A percentile compares a stretch with the other conserved stretches of the same genome.
phyloP scores from a whole-genome alignment of 2,113 vertebrate genomes.

The Microcebus lehilahytsara region DNA sequence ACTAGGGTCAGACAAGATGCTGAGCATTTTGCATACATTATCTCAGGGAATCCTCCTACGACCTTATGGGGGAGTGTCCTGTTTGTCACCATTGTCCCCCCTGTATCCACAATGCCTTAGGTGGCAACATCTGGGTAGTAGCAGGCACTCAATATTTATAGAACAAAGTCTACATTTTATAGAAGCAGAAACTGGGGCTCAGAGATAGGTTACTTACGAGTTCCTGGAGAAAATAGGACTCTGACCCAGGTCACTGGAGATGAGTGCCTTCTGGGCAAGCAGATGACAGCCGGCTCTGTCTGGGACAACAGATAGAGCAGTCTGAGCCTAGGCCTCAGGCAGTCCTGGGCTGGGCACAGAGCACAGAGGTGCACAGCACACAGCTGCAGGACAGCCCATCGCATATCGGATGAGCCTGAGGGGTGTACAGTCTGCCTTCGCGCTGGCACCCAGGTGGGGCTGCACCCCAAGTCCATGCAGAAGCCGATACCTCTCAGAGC shows the following conservation, averaged over 20 bases:
- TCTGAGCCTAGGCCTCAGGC: neutral
- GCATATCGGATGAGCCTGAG: neutral
- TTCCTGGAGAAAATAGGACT: neutral
- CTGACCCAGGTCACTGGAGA: neutral
- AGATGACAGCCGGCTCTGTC: neutral
- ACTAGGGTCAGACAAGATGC: neutral
- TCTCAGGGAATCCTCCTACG: neutral
- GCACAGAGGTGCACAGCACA: neutral
- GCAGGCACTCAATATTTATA: neutral
- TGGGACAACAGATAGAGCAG: neutral
- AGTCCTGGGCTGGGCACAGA: neutral
- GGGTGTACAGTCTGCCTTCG: neutral
- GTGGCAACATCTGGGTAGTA: neutral
- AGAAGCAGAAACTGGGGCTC: neutral
- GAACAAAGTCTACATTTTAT: neutral
- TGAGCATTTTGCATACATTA: neutral
- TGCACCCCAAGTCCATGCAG: neutral
- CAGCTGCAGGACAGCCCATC: neutral
- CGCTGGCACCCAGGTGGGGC: neutral
- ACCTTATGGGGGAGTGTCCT: neutral
- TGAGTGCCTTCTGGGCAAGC: neutral
- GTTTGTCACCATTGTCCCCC: neutral
- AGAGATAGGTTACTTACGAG: neutral
- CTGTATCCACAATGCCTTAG: neutral
- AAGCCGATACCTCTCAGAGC: neutral